Conservation (phyloP, 2,113 vertebrate species). For the Petaurus breviceps region DNA sequence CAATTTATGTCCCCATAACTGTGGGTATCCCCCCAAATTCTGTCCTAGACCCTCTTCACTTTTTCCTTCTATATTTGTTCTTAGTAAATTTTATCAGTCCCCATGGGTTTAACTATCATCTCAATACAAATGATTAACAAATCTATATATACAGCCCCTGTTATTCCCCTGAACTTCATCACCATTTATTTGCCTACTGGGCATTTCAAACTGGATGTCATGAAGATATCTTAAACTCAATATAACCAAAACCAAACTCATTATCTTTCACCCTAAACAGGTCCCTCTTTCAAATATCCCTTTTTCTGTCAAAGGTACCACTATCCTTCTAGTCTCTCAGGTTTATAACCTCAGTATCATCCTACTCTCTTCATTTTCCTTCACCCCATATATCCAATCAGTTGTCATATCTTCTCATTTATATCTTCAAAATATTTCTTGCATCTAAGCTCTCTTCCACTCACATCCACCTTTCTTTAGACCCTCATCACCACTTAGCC, state of each 20-base stretch:
- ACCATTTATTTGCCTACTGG: neutral
- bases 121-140: neutral
- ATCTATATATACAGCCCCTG: neutral
- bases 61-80: neutral
- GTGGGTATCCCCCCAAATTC: neutral
- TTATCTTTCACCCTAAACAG: neutral
- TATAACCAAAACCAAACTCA: neutral
- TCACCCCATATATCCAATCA: neutral
- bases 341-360: neutral
- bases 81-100: neutral
- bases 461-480: neutral
- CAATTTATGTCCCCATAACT: neutral
- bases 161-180: neutral
- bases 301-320: neutral
- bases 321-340: neutral
- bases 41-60: neutral
- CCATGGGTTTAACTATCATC: neutral
- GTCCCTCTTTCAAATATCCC: neutral
- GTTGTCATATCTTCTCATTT: neutral
- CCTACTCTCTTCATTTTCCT: neutral
- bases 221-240: too few relatives aligned
- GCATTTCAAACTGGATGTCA: neutral
- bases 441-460: neutral
- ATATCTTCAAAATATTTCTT: neutral
- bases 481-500: neutral